Evolutionary conservation across 2,888 invertebrate genomes (phyloP).

Genomic region (Platycnemis pennipes): DNA sequence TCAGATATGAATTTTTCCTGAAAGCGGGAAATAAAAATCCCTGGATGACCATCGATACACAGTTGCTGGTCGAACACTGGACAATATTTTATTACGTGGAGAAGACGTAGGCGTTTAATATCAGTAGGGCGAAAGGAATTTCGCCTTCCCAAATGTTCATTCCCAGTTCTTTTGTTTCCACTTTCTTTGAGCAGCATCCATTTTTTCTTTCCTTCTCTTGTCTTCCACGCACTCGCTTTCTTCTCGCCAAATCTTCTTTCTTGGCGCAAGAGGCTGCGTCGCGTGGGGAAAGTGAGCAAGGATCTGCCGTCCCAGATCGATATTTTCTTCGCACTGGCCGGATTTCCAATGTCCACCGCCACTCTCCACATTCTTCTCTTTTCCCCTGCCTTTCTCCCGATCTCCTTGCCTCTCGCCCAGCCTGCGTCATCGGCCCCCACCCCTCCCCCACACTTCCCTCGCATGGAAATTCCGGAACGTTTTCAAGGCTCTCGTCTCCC

Average conservation of each 20-base stretch:
- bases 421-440: background rate
- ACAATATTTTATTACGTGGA: too few relatives aligned
- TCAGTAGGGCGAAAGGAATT: too few relatives aligned
- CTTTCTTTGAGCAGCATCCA: background rate
- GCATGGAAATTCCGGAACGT: conserved; percentile 10
- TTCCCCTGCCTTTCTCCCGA: background rate
- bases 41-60: too few relatives aligned
- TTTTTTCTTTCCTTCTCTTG: background rate
- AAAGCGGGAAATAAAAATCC: too few relatives aligned
- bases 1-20: too few relatives aligned
- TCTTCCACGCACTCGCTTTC: background rate
- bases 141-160: too few relatives aligned
- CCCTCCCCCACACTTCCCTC: background rate
- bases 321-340: conserved; percentile 13
- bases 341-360: conserved; percentile 48
- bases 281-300: background rate
- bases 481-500: conserved; percentile 15
- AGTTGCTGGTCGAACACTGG: too few relatives aligned
- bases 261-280: background rate
- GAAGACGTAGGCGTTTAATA: too few relatives aligned
- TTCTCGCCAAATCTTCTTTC: background rate
- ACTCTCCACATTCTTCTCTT: background rate
- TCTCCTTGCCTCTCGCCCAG: background rate
- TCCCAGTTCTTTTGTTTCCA: background rate
- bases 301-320: background rate